phyloP scores from a whole-genome alignment of 1,140 invertebrate genomes.

The Arion vulgaris region DNA sequence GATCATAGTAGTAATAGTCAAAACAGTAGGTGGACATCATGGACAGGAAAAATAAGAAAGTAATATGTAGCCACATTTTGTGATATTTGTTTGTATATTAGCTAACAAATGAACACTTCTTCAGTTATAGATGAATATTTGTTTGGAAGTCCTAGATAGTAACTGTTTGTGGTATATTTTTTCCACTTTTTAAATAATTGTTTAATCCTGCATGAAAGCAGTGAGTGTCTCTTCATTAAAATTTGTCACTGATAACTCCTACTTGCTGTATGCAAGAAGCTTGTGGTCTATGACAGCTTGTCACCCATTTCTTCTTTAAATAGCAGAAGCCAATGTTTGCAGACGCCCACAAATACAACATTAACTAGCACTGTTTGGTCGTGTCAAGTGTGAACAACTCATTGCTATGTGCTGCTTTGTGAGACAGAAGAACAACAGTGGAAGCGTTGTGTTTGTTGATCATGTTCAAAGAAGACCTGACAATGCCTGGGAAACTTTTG shows the following conservation, averaged over 20 bases:
- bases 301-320: background rate
- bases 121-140: too few species aligned
- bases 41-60: background rate
- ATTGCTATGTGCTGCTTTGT: background rate
- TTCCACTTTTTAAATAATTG: too few species aligned
- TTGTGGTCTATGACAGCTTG: too few species aligned
- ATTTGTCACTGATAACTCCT: too few species aligned
- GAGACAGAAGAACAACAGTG: background rate
- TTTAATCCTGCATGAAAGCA: too few species aligned
- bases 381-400: background rate
- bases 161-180: too few species aligned
- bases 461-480: background rate
- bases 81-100: background rate
- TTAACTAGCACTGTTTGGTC: background rate
- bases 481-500: background rate
- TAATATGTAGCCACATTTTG: background rate
- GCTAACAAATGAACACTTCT: too few species aligned
- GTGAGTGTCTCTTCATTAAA: too few species aligned
- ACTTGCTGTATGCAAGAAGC: too few species aligned
- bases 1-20: slow-evolving; percentile 44
- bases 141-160: too few species aligned
- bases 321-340: background rate
- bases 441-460: slow-evolving; percentile 2
- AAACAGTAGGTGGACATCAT: slow-evolving; percentile 8
- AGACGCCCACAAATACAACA: background rate